A percentile compares a stretch with the other conserved stretches of the same genome.
Conservation (phyloP, 2,888 invertebrate species). For the Chymomyza fuscimana region DNA sequence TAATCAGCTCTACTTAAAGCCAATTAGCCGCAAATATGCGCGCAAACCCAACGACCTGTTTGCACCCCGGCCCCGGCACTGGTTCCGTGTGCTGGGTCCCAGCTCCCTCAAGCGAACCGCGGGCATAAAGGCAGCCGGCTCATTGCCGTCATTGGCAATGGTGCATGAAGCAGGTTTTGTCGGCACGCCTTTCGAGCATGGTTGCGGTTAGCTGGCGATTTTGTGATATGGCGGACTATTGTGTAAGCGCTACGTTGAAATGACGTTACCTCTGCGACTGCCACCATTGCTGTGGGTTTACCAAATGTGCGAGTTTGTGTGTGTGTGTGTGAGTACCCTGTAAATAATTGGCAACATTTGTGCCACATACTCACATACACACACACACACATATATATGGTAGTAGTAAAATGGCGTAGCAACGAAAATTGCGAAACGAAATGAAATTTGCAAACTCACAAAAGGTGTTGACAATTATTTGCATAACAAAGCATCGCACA, state of each 20-base stretch:
- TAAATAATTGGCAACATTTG: conserved; percentile 73
- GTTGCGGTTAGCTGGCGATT: conserved; percentile 55
- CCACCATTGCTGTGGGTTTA: background rate
- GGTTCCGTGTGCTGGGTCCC: background rate
- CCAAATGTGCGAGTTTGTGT: background rate
- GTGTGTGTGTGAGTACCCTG: conserved; percentile 47
- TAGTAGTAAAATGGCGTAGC: conserved; percentile 22
- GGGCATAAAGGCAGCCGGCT: background rate
- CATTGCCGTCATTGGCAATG: conserved; percentile 50
- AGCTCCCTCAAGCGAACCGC: background rate
- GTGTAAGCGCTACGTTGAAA: conserved; percentile 45
- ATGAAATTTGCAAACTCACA: conserved; percentile 70
- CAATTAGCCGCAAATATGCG: conserved; percentile 74
- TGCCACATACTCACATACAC: conserved; percentile 49
- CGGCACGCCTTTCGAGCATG: conserved; percentile 69
- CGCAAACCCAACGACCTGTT: conserved; percentile 44
- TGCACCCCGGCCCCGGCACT: background rate
- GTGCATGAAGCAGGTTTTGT: conserved; percentile 64
- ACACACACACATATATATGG: conserved; percentile 13
- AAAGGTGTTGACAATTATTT: conserved; percentile 75
- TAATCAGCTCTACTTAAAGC: conserved; percentile 73
- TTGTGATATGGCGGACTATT: conserved; percentile 40
- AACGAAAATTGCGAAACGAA: conserved; percentile 54
- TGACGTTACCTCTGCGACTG: conserved; percentile 23
- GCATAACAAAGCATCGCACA: conserved; percentile 66